Percentiles rank a stretch among this genome's conserved stretches.
These are phyloP conservation scores for Rhabdophis nuchalis DNA, from an alignment of 2,797 vertebrate genomes.

Conservation along the genomic window DNA sequence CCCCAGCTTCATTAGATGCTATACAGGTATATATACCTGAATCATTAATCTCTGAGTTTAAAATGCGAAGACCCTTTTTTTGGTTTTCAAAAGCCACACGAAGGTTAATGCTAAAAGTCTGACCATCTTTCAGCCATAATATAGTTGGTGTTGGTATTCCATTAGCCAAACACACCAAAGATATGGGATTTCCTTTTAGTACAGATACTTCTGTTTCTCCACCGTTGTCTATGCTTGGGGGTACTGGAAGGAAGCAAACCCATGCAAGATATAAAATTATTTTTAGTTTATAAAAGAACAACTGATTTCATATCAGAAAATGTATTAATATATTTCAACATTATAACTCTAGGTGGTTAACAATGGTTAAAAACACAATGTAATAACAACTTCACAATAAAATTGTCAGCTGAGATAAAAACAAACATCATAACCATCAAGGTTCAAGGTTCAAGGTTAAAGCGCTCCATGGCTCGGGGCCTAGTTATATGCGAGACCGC, in stretches of 20 bases:
- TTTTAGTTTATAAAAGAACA: neutral
- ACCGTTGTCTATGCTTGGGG: conserved; percentile 84
- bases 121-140: conserved; percentile 82
- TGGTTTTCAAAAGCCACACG: conserved; percentile 67
- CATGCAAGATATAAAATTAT: neutral
- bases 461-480: too few relatives aligned
- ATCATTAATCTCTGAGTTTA: conserved; percentile 66
- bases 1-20: conserved; percentile 85
- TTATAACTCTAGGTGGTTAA: neutral
- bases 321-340: neutral
- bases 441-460: too few relatives aligned
- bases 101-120: conserved; percentile 53
- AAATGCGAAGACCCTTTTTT: conserved; percentile 81
- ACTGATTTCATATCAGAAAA: neutral
- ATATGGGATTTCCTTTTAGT: conserved; percentile 74
- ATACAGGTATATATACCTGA: conserved; percentile 84
- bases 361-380: neutral
- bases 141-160: conserved; percentile 82
- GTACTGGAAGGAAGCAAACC: conserved; percentile 70
- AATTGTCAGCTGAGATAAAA: neutral
- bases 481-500: too few relatives aligned
- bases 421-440: neutral
- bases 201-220: conserved; percentile 82
- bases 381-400: neutral
- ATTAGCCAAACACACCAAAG: conserved; percentile 79